Base-by-base conservation (phyloP, 1,140 invertebrate species). In the Archegozetes longisetosus region DNA sequence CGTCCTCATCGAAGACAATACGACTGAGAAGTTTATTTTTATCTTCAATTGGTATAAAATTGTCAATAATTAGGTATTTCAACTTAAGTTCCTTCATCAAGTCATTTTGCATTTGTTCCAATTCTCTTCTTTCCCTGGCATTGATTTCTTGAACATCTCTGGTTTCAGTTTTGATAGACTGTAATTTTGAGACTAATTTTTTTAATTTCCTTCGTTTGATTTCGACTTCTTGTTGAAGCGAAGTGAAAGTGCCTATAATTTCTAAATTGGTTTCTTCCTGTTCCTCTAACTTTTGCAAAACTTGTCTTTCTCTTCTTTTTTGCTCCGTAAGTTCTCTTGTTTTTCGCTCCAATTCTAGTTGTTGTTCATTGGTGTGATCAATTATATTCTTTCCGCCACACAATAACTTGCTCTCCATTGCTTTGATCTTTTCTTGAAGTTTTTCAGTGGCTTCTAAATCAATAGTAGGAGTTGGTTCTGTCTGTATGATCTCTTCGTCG, bases 151-250 rank as follows among this genome's bases (percentile, higher is more conserved):
- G 84, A n/a, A 84, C 78, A 66, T 91, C 88, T 53, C 82, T 78
- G 2, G 90, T 79, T 68, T 94, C 88, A 51, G 77, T 73, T 64
- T 76, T 77, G 13, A 75, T 73, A 47, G 72, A 71, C 70, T 83
- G 77, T 32, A 81, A 70, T 66, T 83, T 81, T 25, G 75, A 72
- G 67, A 82, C 79, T 57, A 85, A 68, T 66, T 76, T 84, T 65
- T 85, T 85, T 26, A 86, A 73, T 76, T 91, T 88, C 66, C 84
- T 85, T n/a, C 86, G 86, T 72, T 93, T 94, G 24, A 84, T 78
- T 70, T 94, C 90, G 1, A 93, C 86, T 73, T 93, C 88, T 71
- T 92, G 87, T 70, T 92, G 86, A 23, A 94, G 72, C 56, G 82
- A 88, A 13, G 84, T 78, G 68, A 87, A 93, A 0, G 86, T 89